Evolutionary conservation across 1,140 invertebrate species (phyloP), one percentile per base, ranked within the genome.

Genomic region (Drosophila funebris): DNA sequence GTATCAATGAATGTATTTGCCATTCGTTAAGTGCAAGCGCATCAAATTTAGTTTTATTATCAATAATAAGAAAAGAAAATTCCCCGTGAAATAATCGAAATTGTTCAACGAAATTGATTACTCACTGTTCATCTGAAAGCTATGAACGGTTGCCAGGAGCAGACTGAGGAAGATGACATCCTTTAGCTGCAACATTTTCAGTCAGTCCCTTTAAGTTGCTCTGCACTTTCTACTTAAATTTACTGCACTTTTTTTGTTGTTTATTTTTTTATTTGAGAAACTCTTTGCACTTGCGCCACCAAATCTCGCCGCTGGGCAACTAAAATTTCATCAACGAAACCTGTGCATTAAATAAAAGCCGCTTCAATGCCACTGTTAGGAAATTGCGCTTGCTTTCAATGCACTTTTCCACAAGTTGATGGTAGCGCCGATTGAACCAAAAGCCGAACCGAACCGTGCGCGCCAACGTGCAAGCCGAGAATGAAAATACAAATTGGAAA

Each of bases 121-220:
- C 89, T 90, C 89, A 90, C 89, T 89, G 73, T 90, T 90, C 67
- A 90, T 76, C 73, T 90, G 71, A 24, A 76, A 90, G 22, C 81
- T 60, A 18, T 68, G 66, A 18, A 54, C 56, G 20, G 36, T 39
- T 36, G 78, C 56, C 44, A 85, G 50, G 48, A 77, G 20, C 13
- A 71, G 22, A 53, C 78, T 62, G n/a, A 87, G 43, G n/a, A 53
- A 24, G 18, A 73, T 39, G 39, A 87, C 16, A 11, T 24, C 41
- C 24, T 66, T 52, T 37, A 67, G 58, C 54, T 29, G 36, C 39
- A 52, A 46, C 75, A 83, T 82, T 36, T 18, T 83, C 37, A n/a
- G 33, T 36, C 24, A 58, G 52, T 50, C 67, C 64, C 37, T 56
- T 20, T 1, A 4, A 27, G 11, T n/a, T 52, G 61, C 61, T 52